Evolutionary conservation across 2,888 invertebrate genomes (phyloP).

Genomic region (Scaptomyza reducta): DNA sequence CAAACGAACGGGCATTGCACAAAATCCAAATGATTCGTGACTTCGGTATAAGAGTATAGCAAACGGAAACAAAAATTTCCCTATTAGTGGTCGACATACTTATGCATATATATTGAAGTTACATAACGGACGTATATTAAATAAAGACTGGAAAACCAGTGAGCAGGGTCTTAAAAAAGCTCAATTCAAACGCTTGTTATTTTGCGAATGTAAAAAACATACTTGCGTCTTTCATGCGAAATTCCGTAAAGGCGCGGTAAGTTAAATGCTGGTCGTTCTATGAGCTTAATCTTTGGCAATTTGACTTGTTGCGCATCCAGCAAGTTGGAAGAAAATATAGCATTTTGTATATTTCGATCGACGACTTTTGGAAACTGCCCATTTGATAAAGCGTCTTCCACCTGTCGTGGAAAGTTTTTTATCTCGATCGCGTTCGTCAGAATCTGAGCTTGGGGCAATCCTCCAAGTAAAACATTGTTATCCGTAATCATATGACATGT

Average conservation of each 20-base stretch:
- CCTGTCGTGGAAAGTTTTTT: constrained; percentile 86
- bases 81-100: too few relatives aligned
- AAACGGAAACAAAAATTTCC: too few relatives aligned
- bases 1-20: too few relatives aligned
- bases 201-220: constrained; percentile 73
- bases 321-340: constrained; percentile 87
- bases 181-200: background rate
- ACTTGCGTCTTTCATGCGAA: constrained; percentile 89
- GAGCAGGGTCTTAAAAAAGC: too few relatives aligned
- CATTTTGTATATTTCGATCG: constrained; percentile 87
- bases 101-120: too few relatives aligned
- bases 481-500: constrained; percentile 87
- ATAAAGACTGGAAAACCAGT: background rate
- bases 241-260: constrained; percentile 91
- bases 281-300: constrained; percentile 89
- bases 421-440: constrained; percentile 90
- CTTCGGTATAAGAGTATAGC: too few relatives aligned
- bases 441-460: constrained; percentile 91
- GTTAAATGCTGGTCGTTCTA: constrained; percentile 88
- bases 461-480: constrained; percentile 88
- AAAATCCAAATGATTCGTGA: too few relatives aligned
- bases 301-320: constrained; percentile 92
- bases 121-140: too few relatives aligned
- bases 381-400: constrained; percentile 85
- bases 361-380: constrained; percentile 85